phyloP scores from a whole-genome alignment of 2,113 vertebrate genomes.

The Macaca mulatta region DNA sequence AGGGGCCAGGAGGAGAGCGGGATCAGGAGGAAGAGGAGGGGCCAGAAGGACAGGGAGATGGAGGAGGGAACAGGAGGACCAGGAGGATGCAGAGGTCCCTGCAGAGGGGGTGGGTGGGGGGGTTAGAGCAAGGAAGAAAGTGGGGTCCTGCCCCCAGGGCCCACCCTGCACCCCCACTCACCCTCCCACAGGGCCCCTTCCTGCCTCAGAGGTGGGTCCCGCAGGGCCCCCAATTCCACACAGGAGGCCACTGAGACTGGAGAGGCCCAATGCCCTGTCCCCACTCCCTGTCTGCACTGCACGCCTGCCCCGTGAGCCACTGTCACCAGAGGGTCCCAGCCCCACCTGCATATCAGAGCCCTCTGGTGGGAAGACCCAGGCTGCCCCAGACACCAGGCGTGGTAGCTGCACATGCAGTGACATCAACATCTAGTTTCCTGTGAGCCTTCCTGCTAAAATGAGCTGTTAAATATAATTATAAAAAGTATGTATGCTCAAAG shows the following conservation, averaged over 20 bases:
- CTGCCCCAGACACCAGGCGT: not conserved
- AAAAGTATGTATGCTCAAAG: not conserved
- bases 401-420: not conserved
- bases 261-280: not conserved
- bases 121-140: accelerated
- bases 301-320: no score
- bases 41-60: not conserved
- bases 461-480: not conserved
- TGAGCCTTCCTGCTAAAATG: not conserved
- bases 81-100: accelerated
- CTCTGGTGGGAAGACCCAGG: no score
- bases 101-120: accelerated
- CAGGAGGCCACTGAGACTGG: not conserved
- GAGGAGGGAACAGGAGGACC: not conserved
- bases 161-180: not conserved
- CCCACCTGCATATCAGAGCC: not conserved
- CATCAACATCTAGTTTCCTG: accelerated
- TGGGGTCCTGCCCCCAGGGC: not conserved
- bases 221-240: not conserved
- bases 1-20: accelerated
- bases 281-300: no score
- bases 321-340: not conserved
- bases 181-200: not conserved
- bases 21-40: no score
- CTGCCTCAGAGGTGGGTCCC: no score